Conservation (phyloP, 2,797 vertebrate species). For the Austrolebias charrua region DNA sequence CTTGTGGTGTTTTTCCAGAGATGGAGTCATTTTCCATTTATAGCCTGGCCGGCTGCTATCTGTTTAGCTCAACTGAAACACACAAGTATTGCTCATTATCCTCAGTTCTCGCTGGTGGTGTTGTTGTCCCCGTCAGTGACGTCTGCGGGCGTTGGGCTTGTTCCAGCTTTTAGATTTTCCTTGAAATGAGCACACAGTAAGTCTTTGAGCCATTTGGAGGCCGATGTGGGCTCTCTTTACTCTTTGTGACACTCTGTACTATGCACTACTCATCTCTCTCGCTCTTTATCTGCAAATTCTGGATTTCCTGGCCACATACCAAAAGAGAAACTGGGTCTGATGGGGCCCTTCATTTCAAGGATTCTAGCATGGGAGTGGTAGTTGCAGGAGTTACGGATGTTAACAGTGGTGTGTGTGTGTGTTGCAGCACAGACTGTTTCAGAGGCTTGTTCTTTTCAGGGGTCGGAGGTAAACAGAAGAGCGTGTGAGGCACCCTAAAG, state of each 20-base stretch:
- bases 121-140: conserved; percentile 60
- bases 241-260: conserved; percentile 24
- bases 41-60: conserved; percentile 74
- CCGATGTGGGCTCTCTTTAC: conserved; percentile 36
- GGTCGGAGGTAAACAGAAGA: conserved; percentile 50
- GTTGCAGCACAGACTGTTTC: conserved; percentile 29
- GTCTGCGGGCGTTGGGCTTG: conserved; percentile 50
- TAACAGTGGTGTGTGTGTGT: conserved; percentile 21
- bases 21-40: conserved; percentile 82
- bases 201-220: conserved; percentile 51
- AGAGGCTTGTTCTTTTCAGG: conserved; percentile 24
- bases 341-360: conserved; percentile 39
- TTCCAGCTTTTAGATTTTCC: conserved; percentile 49
- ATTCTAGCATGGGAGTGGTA: conserved; percentile 54
- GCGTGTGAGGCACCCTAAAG: conserved; percentile 41
- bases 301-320: conserved; percentile 64
- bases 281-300: conserved; percentile 41
- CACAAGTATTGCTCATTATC: conserved; percentile 62
- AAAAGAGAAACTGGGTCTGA: conserved; percentile 66
- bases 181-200: conserved; percentile 53
- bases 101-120: conserved; percentile 51
- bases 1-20: conserved; percentile 69
- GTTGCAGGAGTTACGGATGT: conserved; percentile 45
- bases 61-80: conserved; percentile 62
- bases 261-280: conserved; percentile 7